Evolutionary conservation across 2,113 vertebrate species (phyloP), one percentile per base, ranked within the genome.

Genomic region (Prolemur simus): DNA sequence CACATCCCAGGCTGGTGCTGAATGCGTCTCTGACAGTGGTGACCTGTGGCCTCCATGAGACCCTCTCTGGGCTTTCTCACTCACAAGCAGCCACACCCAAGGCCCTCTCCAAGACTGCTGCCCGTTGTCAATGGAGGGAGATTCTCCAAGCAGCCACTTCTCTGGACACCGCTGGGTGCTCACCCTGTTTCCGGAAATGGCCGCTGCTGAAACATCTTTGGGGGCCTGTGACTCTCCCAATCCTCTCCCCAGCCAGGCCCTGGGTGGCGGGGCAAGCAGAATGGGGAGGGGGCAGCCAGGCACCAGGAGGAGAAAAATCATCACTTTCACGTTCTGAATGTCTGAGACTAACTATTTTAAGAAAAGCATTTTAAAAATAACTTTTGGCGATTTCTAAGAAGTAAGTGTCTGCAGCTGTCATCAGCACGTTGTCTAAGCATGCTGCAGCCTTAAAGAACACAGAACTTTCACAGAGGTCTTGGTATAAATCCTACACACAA

Each of bases 61-160:
- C n/a, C 64, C 37, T 29, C 37, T 29, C 64, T 4, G 80, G 20
- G 69, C n/a, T 84, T 84, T 37, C 60, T 2, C 9, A 34, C 20
- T 0, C 29, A 8, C 1, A 0, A 7, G 10, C 32, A 42, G 58
- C 45, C 17, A 0, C 18, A 7, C n/a, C 9, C 0, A 1, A 34
- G 23, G 4, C 1, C 0, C 23, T n/a, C 45, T 45, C 9, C 6
- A n/a, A 71, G 74, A 64, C 11, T 1, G 8, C 14, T 8, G 2
- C 77, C 77, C 21, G 4, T 14, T 6, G 21, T 4, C 56, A 2
- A 54, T 13, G 3, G 32, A 63, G 34, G 25, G 39, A 10, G 27
- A 12, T 10, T 32, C 20, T 42, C 15, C 69, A 0, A 1, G 37
- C 27, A n/a, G 37, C 60, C 1, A 0, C n/a, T 10, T 8, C 27